Evolutionary conservation across 2,113 vertebrate genomes (phyloP), one percentile per base, ranked within the genome.

Genomic region (Perca flavescens): DNA sequence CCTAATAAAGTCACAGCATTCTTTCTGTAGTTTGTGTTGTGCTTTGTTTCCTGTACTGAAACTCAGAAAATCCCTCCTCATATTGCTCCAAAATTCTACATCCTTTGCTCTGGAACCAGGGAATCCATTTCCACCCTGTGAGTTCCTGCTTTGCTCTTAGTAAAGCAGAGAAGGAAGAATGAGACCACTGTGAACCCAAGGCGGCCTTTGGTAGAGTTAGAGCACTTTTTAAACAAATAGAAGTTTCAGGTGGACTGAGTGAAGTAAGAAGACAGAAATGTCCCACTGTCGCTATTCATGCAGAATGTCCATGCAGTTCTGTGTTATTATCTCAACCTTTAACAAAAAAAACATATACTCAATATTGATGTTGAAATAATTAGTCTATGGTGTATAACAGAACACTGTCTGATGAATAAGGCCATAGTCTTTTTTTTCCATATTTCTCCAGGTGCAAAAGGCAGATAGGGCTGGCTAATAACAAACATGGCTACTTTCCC

Each of bases 361-460:
- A 6, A 2, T 21, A 52, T 72, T 58, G 25, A 19, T 77, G 22
- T 67, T 66, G 10, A 50, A 68, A 64, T 62, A 25, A 71, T 68
- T 6, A 56, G 34, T 31, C 43, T 50, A 43, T 46, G 9, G 31
- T 61, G 3, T 69, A 16, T 46, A 85, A 61, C 52, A 36, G 36
- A 43, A 5, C 7, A 22, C 19, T 43, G 63, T 61, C 63, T 66
- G 47, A 64, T 66, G 49, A 76, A 78, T 82, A 46, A 28, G 57
- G 22, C 73, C 68, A 19, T 34, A n/a, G 63, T 69, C 40, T 50
- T 80, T 87, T 25, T 87, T 75, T 69, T n/a, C 52, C 80, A 50
- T 89, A 86, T 88, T 88, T 82, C 86, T 90, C 85, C 92, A 93
- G 93, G 90, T 92, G 91, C 84, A 89, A 88, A 92, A 90, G 87